Conservation (phyloP, 1,140 invertebrate genomes). For the Tetramorium alpestre region DNA sequence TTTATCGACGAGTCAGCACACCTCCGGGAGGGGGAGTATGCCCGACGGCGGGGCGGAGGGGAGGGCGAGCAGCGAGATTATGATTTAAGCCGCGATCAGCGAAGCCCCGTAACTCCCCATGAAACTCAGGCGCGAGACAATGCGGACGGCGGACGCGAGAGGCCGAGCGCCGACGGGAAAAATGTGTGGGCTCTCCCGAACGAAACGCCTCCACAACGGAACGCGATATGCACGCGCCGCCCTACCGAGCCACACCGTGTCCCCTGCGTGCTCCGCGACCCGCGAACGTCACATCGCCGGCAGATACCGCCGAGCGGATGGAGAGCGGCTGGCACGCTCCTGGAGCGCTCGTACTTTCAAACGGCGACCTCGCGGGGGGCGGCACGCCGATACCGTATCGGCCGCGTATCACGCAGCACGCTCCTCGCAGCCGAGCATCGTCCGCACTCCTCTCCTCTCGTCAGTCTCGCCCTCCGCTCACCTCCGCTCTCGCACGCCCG, state of each 20-base stretch:
- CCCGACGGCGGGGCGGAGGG: too few relatives aligned
- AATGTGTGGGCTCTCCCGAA: not conserved
- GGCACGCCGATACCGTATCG: conserved; percentile 27
- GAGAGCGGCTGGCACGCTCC: conserved; percentile 16
- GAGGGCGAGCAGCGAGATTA: not conserved
- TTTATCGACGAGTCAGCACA: conserved; percentile 27
- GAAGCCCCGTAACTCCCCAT: not conserved
- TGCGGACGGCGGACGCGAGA: not conserved
- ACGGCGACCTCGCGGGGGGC: not conserved
- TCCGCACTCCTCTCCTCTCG: not conserved
- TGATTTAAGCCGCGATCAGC: conserved; percentile 16
- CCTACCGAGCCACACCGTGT: conserved; percentile 23
- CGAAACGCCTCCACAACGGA: conserved; percentile 58
- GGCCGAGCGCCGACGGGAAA: not conserved
- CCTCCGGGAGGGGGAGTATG: not conserved
- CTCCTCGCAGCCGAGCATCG: not conserved
- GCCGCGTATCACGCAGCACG: not conserved
- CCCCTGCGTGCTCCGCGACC: conserved; percentile 1
- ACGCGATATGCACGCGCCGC: not conserved
- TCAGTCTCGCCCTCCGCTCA: too few relatives aligned
- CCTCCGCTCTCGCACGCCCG: too few relatives aligned
- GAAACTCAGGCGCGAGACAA: not conserved
- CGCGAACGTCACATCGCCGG: conserved; percentile 55
- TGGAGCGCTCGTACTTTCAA: not conserved
- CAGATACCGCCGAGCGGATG: conserved; percentile 36